These are phyloP conservation scores for Athripsodes cinereus DNA, from an alignment of 2,888 invertebrate species.

Conservation along the genomic window DNA sequence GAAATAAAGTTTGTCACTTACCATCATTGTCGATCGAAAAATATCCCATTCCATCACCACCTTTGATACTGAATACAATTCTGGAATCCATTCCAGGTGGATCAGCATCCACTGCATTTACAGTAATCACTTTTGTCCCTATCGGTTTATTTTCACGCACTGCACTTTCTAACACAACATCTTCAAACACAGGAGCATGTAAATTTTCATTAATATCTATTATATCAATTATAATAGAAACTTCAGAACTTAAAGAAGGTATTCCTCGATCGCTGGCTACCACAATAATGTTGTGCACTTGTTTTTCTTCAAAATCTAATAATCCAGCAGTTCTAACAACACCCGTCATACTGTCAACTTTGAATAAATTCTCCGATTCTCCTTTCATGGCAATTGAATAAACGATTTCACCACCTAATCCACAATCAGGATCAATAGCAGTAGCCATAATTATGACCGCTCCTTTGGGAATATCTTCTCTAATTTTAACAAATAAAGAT, in stretches of 20 bases:
- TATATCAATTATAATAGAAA: slow-evolving; percentile 76
- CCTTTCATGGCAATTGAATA: slow-evolving; percentile 69
- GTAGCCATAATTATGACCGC: slow-evolving; percentile 79
- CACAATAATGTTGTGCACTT: slow-evolving; percentile 82
- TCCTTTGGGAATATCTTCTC: slow-evolving; percentile 87
- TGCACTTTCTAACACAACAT: slow-evolving; percentile 67
- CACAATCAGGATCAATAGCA: slow-evolving; percentile 79
- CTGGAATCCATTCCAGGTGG: slow-evolving; percentile 73
- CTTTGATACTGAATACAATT: slow-evolving; percentile 79
- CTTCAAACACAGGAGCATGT: slow-evolving; percentile 74
- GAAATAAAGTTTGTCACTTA: too few species aligned
- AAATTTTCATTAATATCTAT: slow-evolving; percentile 93
- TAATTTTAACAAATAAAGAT: slow-evolving; percentile 72
- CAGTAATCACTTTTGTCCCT: slow-evolving; percentile 70
- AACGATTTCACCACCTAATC: slow-evolving; percentile 70
- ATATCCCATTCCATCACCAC: slow-evolving; percentile 85
- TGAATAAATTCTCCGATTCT: slow-evolving; percentile 65
- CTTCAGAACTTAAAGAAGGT: slow-evolving; percentile 73
- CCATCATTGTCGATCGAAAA: slow-evolving; percentile 89
- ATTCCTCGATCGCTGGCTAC: slow-evolving; percentile 80
- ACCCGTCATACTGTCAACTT: slow-evolving; percentile 79
- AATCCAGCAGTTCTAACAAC: slow-evolving; percentile 71
- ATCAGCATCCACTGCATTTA: slow-evolving; percentile 76
- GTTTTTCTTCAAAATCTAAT: slow-evolving; percentile 85
- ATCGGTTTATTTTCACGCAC: slow-evolving; percentile 77